Evolutionary conservation across 35 echinoderm and acorn worm species (phyloP), one percentile per base, ranked within the genome.

Genomic region (Apostichopus parvimensis): DNA sequence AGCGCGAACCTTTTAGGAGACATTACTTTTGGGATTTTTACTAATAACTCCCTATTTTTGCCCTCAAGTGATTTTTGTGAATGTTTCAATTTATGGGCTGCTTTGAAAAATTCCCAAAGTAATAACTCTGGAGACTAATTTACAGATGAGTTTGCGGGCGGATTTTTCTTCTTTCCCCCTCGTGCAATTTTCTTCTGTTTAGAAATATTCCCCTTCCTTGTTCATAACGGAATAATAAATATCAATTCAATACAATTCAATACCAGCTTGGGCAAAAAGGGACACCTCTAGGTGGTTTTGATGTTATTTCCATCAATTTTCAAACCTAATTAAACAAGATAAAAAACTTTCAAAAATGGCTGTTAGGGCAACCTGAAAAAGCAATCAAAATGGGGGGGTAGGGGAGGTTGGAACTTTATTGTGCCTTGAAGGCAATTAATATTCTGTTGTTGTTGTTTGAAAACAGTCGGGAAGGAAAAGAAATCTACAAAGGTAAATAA

Each of bases 231-330:
- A 75, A 75, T 75, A 22, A 18, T 22, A 75, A 45, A 45, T 45
- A 45, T 45, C 34, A 45, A 45, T 45, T 45, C 34, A 4, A 45
- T 45, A 45, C 6, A 75, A 6, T 75, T 22, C 71, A 75, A 22
- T 22, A 75, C 71, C 15, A 68, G 64, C 11, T 11, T 14, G 11
- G 64, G 64, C 11, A 68, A 68, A 68, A 14, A 68, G 11, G 64
- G 64, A 75, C 71, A 75, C 71, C 71, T 75, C 71, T 75, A 75
- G 71, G 71, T 18, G 71, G 71, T 75, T 75, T 75, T 18, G 0
- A 22, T 4, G 71, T 20, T 75, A 75, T 75, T 75, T 75, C 20
- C 71, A 75, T 75, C 71, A 75, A 75, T 75, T 75, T 75, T 75
- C 17, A 75, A 75, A 75, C 71, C 71, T 75, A 75, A 75, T 75